Conservation (phyloP, 2,797 vertebrate genomes). For the Anisognathus igniventris region DNA sequence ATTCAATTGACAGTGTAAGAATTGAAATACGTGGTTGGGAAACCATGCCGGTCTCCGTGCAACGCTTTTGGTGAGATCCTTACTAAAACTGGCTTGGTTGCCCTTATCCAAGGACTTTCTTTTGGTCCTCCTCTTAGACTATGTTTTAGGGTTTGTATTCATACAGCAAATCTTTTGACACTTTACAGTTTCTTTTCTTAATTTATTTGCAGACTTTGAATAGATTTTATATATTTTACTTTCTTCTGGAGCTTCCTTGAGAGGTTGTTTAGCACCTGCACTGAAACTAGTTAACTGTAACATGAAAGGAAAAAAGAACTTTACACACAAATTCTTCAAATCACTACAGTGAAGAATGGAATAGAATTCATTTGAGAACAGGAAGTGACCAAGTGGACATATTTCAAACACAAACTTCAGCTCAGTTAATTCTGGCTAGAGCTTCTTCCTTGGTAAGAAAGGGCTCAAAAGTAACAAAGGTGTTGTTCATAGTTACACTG, state of each 20-base stretch:
- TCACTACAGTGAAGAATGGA: slow-evolving; percentile 55
- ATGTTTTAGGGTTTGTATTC: slow-evolving; percentile 59
- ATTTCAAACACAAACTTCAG: slow-evolving; percentile 74
- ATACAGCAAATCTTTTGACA: slow-evolving; percentile 66
- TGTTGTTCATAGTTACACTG: slow-evolving; percentile 70
- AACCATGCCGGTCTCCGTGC: neutral
- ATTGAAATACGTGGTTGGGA: neutral
- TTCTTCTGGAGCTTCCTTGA: slow-evolving; percentile 81
- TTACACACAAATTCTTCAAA: slow-evolving; percentile 65
- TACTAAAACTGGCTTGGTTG: slow-evolving; percentile 24
- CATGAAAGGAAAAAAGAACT: slow-evolving; percentile 68
- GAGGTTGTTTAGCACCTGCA: slow-evolving; percentile 77
- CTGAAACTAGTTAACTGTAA: slow-evolving; percentile 75
- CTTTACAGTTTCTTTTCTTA: slow-evolving; percentile 72
- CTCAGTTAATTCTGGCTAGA: slow-evolving; percentile 77
- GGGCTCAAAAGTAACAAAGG: slow-evolving; percentile 63
- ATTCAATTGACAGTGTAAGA: slow-evolving; percentile 8
- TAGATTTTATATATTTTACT: slow-evolving; percentile 73
- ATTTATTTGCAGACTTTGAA: slow-evolving; percentile 77
- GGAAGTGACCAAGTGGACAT: slow-evolving; percentile 73
- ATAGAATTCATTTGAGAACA: slow-evolving; percentile 57
- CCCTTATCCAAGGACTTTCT: slow-evolving; percentile 36
- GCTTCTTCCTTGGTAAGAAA: slow-evolving; percentile 71
- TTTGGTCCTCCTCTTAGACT: slow-evolving; percentile 53
- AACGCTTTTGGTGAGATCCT: neutral